Evolutionary conservation across 1,140 invertebrate genomes (phyloP), one percentile per base, ranked within the genome.

Genomic region (Nebria ingens): DNA sequence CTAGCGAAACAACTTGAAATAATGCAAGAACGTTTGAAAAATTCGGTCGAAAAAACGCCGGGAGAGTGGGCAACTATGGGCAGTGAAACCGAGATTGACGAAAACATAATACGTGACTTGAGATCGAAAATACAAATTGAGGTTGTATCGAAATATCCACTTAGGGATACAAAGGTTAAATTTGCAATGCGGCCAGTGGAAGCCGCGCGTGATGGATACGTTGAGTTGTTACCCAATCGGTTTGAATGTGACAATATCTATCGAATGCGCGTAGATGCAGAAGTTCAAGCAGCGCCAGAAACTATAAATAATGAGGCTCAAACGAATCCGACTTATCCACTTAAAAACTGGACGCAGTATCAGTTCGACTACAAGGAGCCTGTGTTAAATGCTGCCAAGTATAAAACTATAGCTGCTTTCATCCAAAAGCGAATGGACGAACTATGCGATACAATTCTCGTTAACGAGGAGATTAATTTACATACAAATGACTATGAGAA

Each of bases 301-400:
- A 67, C 63, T 20, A 57, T 68, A 12, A 62, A 73, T 15, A 71
- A 70, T 38, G 71, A 76, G 58, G 79, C 79, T 54, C 85, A 89
- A 71, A 88, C 86, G 1, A 71, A 71, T 42, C 76, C 81, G 19
- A 73, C 71, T 53, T 82, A 81, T 67, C 79, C 79, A 9, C 72
- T 76, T 54, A 85, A 86, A 68, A 73, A 77, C 40, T 83, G 80
- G 76, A 82, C 80, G 1, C 85, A 89, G 54, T 79, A 78, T 59
- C 59, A 60, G 12, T 75, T 75, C 53, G 66, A 72, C 21, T 58
- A 61, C 62, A 52, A 29, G 61, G 71, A 79, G 25, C 68, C 64
- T 59, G 25, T n/a, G n/a, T n/a, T 34, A 9, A 34, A n/a, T 34
- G 25, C n/a, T 34, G 51, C 53, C 6, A 22, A 55, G 13, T 50